Conservation (phyloP, 1,140 invertebrate species). For the Camponotus vicinus region DNA sequence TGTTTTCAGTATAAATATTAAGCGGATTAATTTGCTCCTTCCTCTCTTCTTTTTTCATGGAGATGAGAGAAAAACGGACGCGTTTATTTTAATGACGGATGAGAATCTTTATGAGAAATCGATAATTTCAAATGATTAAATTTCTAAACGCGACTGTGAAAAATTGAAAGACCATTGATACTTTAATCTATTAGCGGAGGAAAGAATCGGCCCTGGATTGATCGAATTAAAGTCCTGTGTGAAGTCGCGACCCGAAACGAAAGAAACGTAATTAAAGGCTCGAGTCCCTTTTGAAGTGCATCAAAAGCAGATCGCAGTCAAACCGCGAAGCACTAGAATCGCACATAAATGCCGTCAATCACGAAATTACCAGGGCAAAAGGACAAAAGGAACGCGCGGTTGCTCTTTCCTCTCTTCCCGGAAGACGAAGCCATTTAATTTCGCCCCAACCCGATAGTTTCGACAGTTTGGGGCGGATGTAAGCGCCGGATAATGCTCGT, state of each 20-base stretch:
- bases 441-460: conserved; percentile 19
- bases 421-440: conserved; percentile 19
- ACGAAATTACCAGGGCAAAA: not conserved
- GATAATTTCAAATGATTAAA: not conserved
- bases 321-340: not conserved
- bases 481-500: conserved; percentile 15
- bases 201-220: not conserved
- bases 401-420: too few species aligned
- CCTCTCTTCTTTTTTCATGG: too few species aligned
- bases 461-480: not conserved
- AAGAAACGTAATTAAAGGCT: conserved; percentile 43
- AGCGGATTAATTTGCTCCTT: not conserved
- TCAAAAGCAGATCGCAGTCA: not conserved
- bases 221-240: conserved; percentile 11
- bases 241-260: not conserved
- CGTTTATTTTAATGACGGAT: not conserved
- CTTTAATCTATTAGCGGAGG: not conserved
- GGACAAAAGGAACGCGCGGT: not conserved
- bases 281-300: not conserved
- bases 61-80: not conserved
- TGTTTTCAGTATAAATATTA: not conserved
- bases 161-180: not conserved
- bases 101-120: not conserved
- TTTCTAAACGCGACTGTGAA: not conserved
- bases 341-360: conserved; percentile 4